Conservation (phyloP, 2,888 invertebrate genomes). For the Stegana nigrithorax region DNA sequence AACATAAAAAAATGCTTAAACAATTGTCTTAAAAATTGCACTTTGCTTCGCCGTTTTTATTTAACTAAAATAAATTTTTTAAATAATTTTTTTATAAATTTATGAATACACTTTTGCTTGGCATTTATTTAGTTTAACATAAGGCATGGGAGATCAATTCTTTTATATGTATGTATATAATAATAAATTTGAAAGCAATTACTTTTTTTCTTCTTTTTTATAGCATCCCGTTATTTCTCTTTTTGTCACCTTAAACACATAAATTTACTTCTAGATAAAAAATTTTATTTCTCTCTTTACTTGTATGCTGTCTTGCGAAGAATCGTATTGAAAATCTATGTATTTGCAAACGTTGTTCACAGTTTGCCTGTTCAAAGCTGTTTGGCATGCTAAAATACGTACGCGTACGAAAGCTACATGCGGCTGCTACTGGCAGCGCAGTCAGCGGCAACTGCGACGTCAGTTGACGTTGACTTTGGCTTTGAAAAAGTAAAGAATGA, state of each 20-base stretch:
- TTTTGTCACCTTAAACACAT: slow-evolving; percentile 7
- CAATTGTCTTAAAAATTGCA: slow-evolving; percentile 33
- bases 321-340: not conserved
- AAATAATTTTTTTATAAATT: not conserved
- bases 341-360: slow-evolving; percentile 39
- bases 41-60: slow-evolving; percentile 1
- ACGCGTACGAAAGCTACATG: slow-evolving; percentile 3
- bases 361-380: slow-evolving; percentile 44
- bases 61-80: slow-evolving; percentile 12
- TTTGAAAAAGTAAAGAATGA: slow-evolving; percentile 11
- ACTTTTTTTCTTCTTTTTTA: no score
- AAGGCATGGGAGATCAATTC: slow-evolving; percentile 5
- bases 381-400: not conserved
- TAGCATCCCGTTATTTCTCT: slow-evolving; percentile 3
- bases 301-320: not conserved
- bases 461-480: slow-evolving; percentile 13
- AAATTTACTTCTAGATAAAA: slow-evolving; percentile 10
- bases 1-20: no score
- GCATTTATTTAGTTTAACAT: not conserved
- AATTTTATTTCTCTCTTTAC: slow-evolving; percentile 12
- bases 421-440: not conserved
- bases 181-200: slow-evolving; percentile 27
- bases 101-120: not conserved
- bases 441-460: not conserved
- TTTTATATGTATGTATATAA: slow-evolving; percentile 16